These are phyloP conservation scores for Coreius guichenoti DNA, from an alignment of 2,797 vertebrate species.

Conservation along the genomic window DNA sequence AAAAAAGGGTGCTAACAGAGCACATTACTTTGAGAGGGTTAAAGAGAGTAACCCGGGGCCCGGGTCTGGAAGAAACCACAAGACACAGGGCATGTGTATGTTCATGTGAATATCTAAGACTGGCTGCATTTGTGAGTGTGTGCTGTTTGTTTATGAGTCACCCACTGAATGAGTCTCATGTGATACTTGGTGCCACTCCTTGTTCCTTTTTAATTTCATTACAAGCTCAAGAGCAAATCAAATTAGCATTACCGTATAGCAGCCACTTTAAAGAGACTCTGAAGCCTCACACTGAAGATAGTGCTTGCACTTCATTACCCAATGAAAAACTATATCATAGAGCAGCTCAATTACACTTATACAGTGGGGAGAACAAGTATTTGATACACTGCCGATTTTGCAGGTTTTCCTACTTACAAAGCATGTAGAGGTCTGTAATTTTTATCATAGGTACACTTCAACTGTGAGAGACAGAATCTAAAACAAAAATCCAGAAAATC, in stretches of 20 bases:
- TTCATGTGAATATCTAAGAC: conserved; percentile 13
- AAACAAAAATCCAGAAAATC: too few relatives aligned
- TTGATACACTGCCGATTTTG: too few relatives aligned
- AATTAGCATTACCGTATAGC: not conserved
- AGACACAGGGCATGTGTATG: conserved; percentile 23
- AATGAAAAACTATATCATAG: not conserved
- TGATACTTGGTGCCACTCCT: conserved; percentile 53
- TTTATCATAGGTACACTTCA: too few relatives aligned
- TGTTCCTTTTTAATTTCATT: conserved; percentile 36
- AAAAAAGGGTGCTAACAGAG: conserved; percentile 44
- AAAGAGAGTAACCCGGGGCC: conserved; percentile 21
- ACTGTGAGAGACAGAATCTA: too few relatives aligned
- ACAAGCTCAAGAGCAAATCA: conserved; percentile 23
- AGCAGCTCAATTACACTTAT: not conserved
- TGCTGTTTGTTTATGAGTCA: conserved; percentile 49
- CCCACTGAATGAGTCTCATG: conserved; percentile 52
- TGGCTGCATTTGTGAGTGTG: not conserved
- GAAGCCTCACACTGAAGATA: not conserved
- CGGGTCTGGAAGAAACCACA: conserved; percentile 42
- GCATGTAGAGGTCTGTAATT: too few relatives aligned
- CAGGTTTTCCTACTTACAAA: too few relatives aligned
- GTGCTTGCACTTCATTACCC: conserved; percentile 1
- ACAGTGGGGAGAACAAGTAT: too few relatives aligned
- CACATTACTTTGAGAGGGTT: not conserved
- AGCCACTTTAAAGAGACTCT: not conserved